Base-by-base conservation (phyloP, 2,888 invertebrate species). In the Erannis defoliaria region DNA sequence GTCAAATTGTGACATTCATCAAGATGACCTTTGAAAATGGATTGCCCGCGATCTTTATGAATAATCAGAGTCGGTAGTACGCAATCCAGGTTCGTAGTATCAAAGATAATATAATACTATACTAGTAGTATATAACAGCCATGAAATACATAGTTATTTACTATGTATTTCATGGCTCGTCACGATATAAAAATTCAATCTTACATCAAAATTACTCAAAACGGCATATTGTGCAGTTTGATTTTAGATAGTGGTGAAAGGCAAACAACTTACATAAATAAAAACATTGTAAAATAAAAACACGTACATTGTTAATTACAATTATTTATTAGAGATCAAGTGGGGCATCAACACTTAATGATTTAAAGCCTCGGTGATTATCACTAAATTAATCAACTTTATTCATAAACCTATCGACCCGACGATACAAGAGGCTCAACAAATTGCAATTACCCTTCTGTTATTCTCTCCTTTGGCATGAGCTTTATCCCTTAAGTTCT, bases 301-400 rank as follows among this genome's bases (percentile, higher is more conserved):
- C 12, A 46, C 23, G 37, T 35, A 51, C 42, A 46, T 45, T 33
- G 21, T 43, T 49, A 42, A 50, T 54, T 21, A 55, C 37, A 10
- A 19, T 55, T 49, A 50, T 64, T 61, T 55, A 62, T 65, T 61
- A 38, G 19, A 42, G 16, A 12, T 16, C 21, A 18, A 55, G 37
- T 55, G 26, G 60, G 55, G 31, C 49, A 61, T 31, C 42, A 50
- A 21, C 49, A 75, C 72, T 76, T 76, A 80, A 82, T 82, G 75
- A 86, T 84, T 86, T 77, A 82, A 80, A 79, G 78, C 74, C 73
- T 61, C 71, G 64, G 69, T 69, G 64, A 67, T 77, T 85, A 87
- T 87, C 85, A 82, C 81, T 85, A 85, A 87, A 86, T 88, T 86
- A 86, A 87, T 87, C 86, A 78, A 74, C 75, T 78, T 77, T 78